Base-by-base conservation (phyloP, 2,888 invertebrate species). In the Nomada ferruginata region DNA sequence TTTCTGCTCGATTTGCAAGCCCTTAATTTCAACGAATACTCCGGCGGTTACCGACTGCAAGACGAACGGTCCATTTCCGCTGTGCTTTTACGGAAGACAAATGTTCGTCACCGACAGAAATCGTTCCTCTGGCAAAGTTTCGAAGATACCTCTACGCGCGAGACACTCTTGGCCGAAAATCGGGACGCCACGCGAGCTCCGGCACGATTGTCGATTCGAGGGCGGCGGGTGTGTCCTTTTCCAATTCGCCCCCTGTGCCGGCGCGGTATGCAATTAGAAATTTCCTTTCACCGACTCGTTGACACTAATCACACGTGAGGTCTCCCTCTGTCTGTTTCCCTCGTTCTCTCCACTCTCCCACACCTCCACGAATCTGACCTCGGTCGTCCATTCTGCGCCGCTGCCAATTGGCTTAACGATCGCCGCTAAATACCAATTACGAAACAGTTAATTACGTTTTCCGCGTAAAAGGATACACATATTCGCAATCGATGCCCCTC, bases 271-370 rank as follows among this genome's bases (percentile, higher is more conserved):
- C 85, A 88, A 88, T 88, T 88, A 88, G 88, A 88, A 88, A 88
- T 88, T 88, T 88, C 88, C 88, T 85, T 88, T 88, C 89, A 86
- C 88, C 76, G 70, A 29, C 85, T 85, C 79, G 82, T 86, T 85
- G 86, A 88, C 89, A 88, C 89, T 89, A 87, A 89, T 89, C 89
- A 77, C 83, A 69, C 68, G 47, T 13, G 36, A 59, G 44, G 36
- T 44, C 57, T 76, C 69, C 57, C 74, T 71, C 23, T 50, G 26
- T 60, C 60, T 11, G 36, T 50, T 26, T 52, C 29, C 10, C 18
- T 11, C 50, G 20, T 26, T 42, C 29, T 5, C 23, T 57, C 13
- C 7, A 36, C 23, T 71, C 84, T 79, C 84, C 76, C 85, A 85
- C 85, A 75, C 66, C 79, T 78, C 63, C 63, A 53, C 76, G 79